Evolutionary conservation across 1,140 invertebrate genomes (phyloP).

Genomic region (Himalopsyche phryganea): DNA sequence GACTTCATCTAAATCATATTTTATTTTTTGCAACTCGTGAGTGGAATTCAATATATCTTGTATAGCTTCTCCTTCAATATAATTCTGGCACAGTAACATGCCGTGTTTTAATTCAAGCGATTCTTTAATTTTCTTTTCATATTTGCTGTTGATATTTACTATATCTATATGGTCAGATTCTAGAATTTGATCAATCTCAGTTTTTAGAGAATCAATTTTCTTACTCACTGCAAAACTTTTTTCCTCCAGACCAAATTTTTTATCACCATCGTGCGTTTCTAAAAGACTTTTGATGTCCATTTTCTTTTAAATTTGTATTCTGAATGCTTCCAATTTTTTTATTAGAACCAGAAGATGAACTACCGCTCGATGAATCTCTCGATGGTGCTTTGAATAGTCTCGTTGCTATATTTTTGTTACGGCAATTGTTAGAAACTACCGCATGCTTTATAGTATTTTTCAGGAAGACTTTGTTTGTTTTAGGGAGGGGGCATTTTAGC

Average conservation of each 20-base stretch:
- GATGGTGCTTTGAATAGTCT: background rate
- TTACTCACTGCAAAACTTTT: slow-evolving; percentile 54
- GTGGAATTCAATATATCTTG: slow-evolving; percentile 55
- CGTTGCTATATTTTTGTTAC: background rate
- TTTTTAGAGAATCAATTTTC: slow-evolving; percentile 55
- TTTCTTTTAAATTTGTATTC: slow-evolving; percentile 37
- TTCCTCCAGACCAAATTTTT: slow-evolving; percentile 36
- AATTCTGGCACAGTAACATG: slow-evolving; percentile 49
- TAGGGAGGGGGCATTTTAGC: slow-evolving; percentile 55
- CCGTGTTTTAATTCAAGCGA: slow-evolving; percentile 49
- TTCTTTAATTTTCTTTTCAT: slow-evolving; percentile 49
- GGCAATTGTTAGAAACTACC: slow-evolving; percentile 46
- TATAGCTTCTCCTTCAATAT: slow-evolving; percentile 56
- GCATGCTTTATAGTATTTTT: slow-evolving; percentile 48
- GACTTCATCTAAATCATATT: slow-evolving; percentile 51
- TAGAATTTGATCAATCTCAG: slow-evolving; percentile 53
- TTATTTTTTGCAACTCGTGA: slow-evolving; percentile 53
- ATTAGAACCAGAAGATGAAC: too few species aligned
- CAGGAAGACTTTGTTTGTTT: slow-evolving; percentile 60
- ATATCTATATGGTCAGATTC: slow-evolving; percentile 56
- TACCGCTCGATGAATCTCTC: too few species aligned
- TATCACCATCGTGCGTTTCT: slow-evolving; percentile 32
- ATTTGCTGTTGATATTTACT: slow-evolving; percentile 48
- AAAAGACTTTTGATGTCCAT: slow-evolving; percentile 34
- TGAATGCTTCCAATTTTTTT: too few species aligned